A percentile compares a stretch with the other conserved stretches of the same genome.
phyloP scores from a whole-genome alignment of 1,140 invertebrate genomes.

The Eriocheir sinensis region DNA sequence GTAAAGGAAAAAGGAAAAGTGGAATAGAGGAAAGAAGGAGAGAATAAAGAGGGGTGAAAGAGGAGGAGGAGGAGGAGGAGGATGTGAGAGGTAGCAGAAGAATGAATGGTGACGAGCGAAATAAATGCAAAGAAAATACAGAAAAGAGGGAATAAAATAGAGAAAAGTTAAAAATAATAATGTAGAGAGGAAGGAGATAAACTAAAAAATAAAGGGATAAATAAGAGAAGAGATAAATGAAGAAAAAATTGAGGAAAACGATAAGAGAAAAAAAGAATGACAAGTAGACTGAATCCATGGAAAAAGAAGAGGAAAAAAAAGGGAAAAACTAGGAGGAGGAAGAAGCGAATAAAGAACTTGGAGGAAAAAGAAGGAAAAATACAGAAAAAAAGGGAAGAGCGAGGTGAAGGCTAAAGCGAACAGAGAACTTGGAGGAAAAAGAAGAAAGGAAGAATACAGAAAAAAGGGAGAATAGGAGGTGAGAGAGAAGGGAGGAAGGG shows the following conservation, averaged over 20 bases:
- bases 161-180: background rate
- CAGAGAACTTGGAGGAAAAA: too few relatives aligned
- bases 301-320: conserved; percentile 1
- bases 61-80: too few relatives aligned
- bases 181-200: background rate
- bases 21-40: background rate
- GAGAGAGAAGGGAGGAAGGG: background rate
- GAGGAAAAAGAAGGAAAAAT: too few relatives aligned
- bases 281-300: background rate
- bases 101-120: background rate
- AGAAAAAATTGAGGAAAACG: background rate
- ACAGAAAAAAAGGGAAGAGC: background rate
- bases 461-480: too few relatives aligned
- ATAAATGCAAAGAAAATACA: background rate
- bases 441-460: background rate
- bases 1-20: background rate
- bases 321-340: background rate
- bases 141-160: background rate
- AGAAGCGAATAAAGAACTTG: background rate
- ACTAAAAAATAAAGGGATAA: background rate
- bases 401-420: background rate
- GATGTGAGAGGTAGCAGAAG: background rate
- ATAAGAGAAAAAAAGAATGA: background rate
- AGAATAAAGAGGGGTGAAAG: background rate
- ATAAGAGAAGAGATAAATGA: background rate